Percentiles rank a stretch among this genome's conserved stretches.
Evolutionary conservation across 2,888 invertebrate species (phyloP).

Genomic region (Stenodema calcarata): DNA sequence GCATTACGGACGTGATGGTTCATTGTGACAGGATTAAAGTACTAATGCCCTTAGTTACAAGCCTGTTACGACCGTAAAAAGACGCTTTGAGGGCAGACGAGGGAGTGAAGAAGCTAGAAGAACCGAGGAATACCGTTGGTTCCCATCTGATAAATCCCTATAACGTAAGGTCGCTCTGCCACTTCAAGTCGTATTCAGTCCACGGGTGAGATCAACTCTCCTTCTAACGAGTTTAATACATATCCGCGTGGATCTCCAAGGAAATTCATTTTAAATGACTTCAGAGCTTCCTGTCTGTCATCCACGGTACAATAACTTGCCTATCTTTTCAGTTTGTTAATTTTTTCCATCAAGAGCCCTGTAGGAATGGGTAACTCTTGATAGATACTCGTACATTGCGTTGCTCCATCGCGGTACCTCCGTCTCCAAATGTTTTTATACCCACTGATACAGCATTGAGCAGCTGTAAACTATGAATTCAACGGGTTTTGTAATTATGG

Average conservation of each 20-base stretch:
- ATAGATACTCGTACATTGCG: too few species aligned
- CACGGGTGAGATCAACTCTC: background rate
- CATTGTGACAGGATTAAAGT: background rate
- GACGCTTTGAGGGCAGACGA: background rate
- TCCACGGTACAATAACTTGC: too few species aligned
- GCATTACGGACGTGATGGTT: background rate
- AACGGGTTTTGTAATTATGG: too few species aligned
- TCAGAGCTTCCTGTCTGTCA: too few species aligned
- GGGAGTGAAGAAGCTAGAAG: background rate
- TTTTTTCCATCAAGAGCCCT: too few species aligned
- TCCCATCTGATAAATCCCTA: conserved; percentile 10
- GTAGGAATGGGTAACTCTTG: too few species aligned
- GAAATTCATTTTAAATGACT: background rate
- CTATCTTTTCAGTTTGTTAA: too few species aligned
- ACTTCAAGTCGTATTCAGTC: background rate
- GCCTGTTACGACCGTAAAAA: conserved; percentile 8
- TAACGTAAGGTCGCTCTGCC: background rate
- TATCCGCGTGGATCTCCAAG: too few species aligned
- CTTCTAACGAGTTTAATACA: background rate
- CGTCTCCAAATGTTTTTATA: too few species aligned
- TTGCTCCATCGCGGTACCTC: too few species aligned
- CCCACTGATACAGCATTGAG: too few species aligned
- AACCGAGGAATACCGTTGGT: background rate
- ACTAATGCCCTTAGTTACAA: background rate
- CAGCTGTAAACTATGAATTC: too few species aligned